Percentiles rank a stretch among this genome's conserved stretches.
phyloP scores from a whole-genome alignment of 2,888 invertebrate genomes.

The Drosophila sordidapex region DNA sequence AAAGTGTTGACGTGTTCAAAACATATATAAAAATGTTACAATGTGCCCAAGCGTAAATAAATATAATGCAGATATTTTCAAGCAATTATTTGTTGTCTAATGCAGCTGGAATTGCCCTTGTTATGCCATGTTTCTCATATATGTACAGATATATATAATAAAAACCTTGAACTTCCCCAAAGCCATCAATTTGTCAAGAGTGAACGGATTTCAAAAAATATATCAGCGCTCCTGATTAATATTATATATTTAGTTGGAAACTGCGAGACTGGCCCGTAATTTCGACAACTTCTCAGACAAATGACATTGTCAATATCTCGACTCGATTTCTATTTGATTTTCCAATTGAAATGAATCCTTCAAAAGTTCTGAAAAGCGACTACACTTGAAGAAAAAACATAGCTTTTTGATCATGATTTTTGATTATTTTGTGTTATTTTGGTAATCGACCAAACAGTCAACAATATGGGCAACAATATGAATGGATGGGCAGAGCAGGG shows the following conservation, averaged over 20 bases:
- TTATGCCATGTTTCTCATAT: neutral
- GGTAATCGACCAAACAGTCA: neutral
- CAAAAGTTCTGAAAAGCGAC: neutral
- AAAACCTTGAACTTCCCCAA: neutral
- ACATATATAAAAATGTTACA: slow-evolving; percentile 14
- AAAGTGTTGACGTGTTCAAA: slow-evolving; percentile 62
- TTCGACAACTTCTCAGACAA: neutral
- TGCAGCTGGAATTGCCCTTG: neutral
- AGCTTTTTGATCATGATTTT: neutral
- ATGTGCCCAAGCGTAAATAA: slow-evolving; percentile 12
- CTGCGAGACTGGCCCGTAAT: no score
- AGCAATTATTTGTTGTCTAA: neutral
- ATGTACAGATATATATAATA: no score
- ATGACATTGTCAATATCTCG: neutral
- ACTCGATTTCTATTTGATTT: neutral
- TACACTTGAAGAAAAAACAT: neutral
- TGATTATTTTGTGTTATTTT: neutral
- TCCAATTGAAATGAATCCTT: neutral
- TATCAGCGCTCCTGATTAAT: neutral
- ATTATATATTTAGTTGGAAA: neutral
- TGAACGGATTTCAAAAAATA: no score
- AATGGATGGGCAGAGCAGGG: neutral
- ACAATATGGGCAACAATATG: neutral
- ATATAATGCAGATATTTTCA: slow-evolving; percentile 1
- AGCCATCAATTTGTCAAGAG: neutral